These are phyloP conservation scores for Podarcis muralis DNA, from an alignment of 2,113 vertebrate genomes.

Conservation along the genomic window DNA sequence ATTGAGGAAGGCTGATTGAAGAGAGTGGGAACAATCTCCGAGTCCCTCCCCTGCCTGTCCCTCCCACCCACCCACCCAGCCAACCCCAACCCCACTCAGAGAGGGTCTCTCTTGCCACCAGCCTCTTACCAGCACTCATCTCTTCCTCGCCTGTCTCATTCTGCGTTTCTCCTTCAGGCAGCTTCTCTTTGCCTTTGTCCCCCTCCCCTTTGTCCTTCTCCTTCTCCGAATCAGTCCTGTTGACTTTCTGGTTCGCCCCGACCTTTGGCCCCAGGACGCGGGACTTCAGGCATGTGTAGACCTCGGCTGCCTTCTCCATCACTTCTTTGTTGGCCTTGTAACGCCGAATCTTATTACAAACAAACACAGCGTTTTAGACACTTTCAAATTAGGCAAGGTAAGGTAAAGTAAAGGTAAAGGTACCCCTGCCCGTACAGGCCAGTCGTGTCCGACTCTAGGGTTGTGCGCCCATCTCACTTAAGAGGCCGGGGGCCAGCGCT, in stretches of 20 bases:
- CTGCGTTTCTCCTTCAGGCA: slow-evolving; percentile 67
- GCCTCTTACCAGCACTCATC: slow-evolving; percentile 45
- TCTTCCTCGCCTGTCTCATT: slow-evolving; percentile 73
- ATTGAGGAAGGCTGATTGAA: neutral
- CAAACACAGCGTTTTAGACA: neutral
- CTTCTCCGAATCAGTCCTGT: slow-evolving; percentile 72
- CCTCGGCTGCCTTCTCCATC: slow-evolving; percentile 93
- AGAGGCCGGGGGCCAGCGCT: no score
- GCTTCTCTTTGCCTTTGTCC: slow-evolving; percentile 61
- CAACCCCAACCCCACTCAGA: fast-evolving
- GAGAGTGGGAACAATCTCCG: neutral
- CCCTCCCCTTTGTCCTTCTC: slow-evolving; percentile 68
- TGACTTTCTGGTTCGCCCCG: slow-evolving; percentile 80
- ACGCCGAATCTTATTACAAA: slow-evolving; percentile 86
- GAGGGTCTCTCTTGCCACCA: fast-evolving
- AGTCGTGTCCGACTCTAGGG: no score
- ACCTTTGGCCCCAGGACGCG: slow-evolving; percentile 88
- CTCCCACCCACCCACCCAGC: no score
- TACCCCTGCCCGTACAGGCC: no score
- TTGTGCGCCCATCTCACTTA: no score
- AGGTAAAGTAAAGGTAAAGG: no score
- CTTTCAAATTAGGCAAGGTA: neutral
- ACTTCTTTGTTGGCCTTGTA: slow-evolving; percentile 95
- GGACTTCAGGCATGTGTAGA: slow-evolving; percentile 93
- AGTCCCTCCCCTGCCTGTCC: neutral